These are phyloP conservation scores for Musca domestica DNA, from an alignment of 1,140 invertebrate genomes.

Conservation along the genomic window DNA sequence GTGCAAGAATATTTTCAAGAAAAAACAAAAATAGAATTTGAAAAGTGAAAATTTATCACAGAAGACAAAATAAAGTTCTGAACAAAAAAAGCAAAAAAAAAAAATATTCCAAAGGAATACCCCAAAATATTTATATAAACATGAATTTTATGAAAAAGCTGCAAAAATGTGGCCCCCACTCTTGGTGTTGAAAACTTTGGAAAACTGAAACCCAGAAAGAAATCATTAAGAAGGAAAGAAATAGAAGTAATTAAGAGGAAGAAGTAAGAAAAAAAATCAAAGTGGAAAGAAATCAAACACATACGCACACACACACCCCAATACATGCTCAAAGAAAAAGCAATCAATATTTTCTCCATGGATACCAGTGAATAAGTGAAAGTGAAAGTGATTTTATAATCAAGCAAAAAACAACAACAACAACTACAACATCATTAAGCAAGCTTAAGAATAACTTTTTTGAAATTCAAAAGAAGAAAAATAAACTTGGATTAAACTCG, in stretches of 20 bases:
- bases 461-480: not conserved
- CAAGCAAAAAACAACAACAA: constrained; percentile 15
- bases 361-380: constrained; percentile 1
- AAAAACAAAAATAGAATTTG: not conserved
- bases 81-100: too few species aligned
- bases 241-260: not conserved
- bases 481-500: not conserved
- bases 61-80: not conserved
- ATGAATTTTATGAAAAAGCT: too few species aligned
- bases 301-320: not conserved
- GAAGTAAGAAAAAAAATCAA: not conserved
- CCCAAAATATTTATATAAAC: too few species aligned
- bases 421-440: too few species aligned
- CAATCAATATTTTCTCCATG: not conserved
- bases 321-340: not conserved
- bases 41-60: constrained; percentile 7
- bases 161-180: too few species aligned
- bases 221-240: not conserved
- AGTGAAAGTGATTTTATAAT: constrained; percentile 15
- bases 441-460: not conserved
- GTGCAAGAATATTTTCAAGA: constrained; percentile 4
- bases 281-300: not conserved
- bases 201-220: too few species aligned
- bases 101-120: too few species aligned
- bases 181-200: too few species aligned